A percentile compares a stretch with the other conserved stretches of the same genome.
These are phyloP conservation scores for Okamejei kenojei DNA, from an alignment of 2,797 vertebrate species.

Conservation along the genomic window DNA sequence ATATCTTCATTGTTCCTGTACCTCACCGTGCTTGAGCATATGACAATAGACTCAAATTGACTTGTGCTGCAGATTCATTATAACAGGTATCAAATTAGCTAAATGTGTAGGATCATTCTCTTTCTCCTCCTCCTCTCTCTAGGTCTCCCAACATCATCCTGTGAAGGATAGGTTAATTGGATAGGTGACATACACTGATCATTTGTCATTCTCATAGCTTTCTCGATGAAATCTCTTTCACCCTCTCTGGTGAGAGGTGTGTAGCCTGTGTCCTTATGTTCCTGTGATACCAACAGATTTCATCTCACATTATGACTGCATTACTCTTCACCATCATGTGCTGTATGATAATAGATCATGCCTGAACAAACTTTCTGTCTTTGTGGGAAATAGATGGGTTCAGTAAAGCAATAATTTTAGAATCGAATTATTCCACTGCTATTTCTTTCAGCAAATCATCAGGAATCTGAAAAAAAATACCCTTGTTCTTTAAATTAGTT, in stretches of 20 bases:
- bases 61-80: not conserved
- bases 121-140: too few relatives aligned
- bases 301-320: not conserved
- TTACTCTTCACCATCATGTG: not conserved
- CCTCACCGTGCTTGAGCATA: too few relatives aligned
- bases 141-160: not conserved
- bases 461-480: not conserved
- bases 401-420: conserved; percentile 4
- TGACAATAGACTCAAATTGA: too few relatives aligned
- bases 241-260: not conserved
- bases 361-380: not conserved
- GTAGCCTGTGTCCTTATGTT: not conserved
- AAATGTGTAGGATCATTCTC: not conserved
- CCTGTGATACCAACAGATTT: not conserved
- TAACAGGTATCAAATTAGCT: not conserved
- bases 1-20: too few relatives aligned
- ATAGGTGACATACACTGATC: not conserved
- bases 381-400: not conserved
- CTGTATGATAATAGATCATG: not conserved
- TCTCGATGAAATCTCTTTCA: not conserved
- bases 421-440: not conserved
- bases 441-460: not conserved
- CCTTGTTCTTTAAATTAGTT: not conserved
- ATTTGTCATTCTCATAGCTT: not conserved
- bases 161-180: not conserved